phyloP scores from a whole-genome alignment of 2,888 invertebrate genomes.

The Orthosia gracilis region DNA sequence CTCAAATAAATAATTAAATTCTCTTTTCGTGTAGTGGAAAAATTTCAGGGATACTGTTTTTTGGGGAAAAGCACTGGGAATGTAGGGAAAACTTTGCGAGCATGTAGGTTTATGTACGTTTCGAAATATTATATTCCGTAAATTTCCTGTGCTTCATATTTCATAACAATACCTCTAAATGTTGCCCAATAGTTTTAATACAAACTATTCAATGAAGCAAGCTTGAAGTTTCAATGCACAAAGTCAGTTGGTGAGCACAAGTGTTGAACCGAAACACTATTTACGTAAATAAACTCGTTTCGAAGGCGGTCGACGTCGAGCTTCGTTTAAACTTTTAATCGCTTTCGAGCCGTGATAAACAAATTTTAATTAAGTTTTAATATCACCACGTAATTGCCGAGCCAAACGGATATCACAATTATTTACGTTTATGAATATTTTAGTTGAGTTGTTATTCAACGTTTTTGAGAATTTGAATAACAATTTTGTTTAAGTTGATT shows the following conservation, averaged over 20 bases:
- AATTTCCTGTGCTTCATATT: not conserved
- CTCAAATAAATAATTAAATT: constrained; percentile 75
- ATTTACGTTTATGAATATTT: constrained; percentile 84
- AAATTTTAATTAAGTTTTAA: constrained; percentile 91
- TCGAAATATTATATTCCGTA: not conserved
- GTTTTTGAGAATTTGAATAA: constrained; percentile 54
- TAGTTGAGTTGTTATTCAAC: constrained; percentile 50
- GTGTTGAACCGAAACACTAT: constrained; percentile 81
- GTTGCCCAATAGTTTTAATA: constrained; percentile 18
- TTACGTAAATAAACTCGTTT: constrained; percentile 87
- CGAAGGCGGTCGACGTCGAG: constrained; percentile 86
- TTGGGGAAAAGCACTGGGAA: constrained; percentile 11
- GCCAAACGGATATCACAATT: constrained; percentile 87
- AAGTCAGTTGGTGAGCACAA: constrained; percentile 66
- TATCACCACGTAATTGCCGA: constrained; percentile 90
- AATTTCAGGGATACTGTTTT: constrained; percentile 48
- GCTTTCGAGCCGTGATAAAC: constrained; percentile 90
- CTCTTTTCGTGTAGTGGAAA: constrained; percentile 60
- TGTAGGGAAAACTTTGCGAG: not conserved
- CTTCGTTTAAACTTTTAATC: constrained; percentile 91
- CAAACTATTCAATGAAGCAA: constrained; percentile 43
- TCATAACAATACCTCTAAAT: constrained; percentile 2
- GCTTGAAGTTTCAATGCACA: constrained; percentile 58
- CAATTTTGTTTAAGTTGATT: constrained; percentile 40
- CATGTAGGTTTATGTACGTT: not conserved